Conservation (phyloP, 2,888 invertebrate genomes). For the Drosophila fungiperda region DNA sequence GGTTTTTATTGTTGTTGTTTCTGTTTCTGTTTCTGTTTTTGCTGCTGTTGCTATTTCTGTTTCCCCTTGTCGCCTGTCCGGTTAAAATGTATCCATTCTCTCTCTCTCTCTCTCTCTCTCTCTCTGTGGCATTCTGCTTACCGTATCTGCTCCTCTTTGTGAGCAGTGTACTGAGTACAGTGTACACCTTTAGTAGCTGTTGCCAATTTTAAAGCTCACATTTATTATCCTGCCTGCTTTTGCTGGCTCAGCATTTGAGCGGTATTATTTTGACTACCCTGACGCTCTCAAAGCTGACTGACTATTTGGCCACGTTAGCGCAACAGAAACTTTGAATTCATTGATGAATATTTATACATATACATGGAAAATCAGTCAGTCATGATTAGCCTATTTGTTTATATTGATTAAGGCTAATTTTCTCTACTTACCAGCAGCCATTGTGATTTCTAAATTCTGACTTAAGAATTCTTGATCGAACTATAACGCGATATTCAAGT, state of each 20-base stretch:
- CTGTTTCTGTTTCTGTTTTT: conserved; percentile 9
- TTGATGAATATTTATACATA: neutral
- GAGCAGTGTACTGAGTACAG: neutral
- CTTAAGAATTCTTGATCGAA: neutral
- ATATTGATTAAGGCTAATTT: neutral
- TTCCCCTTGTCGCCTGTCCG: conserved; percentile 34
- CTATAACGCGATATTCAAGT: no score
- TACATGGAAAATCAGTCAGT: neutral
- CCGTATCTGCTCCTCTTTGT: neutral
- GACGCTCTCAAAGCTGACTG: neutral
- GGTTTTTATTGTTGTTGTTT: conserved; percentile 10
- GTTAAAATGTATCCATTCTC: conserved; percentile 37
- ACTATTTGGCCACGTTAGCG: neutral
- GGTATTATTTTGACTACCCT: conserved; percentile 57
- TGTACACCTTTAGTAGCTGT: conserved; percentile 42
- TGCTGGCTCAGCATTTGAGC: conserved; percentile 59
- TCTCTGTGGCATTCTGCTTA: conserved; percentile 1
- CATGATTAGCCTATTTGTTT: neutral
- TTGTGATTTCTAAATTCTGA: neutral
- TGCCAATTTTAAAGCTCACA: conserved; percentile 56
- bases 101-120: neutral
- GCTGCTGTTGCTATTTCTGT: conserved; percentile 20
- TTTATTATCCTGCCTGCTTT: conserved; percentile 54
- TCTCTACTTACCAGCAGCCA: neutral
- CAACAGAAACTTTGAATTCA: neutral